Conservation (phyloP, 1,140 invertebrate genomes). For the Formica exsecta region DNA sequence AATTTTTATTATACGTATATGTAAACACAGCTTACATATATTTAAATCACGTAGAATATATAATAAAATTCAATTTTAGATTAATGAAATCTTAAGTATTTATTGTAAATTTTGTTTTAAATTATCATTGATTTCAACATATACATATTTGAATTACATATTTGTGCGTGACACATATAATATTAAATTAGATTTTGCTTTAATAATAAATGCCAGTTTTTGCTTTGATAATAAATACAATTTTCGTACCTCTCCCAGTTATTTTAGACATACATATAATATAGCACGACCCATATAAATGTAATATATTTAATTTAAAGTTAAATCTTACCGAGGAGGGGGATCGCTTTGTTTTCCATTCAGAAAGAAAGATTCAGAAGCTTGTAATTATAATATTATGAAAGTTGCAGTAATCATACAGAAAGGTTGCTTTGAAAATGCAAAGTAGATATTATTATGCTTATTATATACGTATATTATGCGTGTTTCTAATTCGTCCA, state of each 20-base stretch:
- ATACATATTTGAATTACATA: too few relatives aligned
- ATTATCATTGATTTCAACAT: conserved; percentile 8
- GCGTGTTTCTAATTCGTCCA: background rate
- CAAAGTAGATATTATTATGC: conserved; percentile 24
- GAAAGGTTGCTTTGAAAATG: background rate
- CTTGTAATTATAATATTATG: conserved; percentile 27
- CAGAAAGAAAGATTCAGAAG: background rate
- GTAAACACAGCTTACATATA: background rate
- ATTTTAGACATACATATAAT: background rate
- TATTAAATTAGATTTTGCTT: conserved; percentile 21
- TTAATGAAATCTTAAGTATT: conserved; percentile 8
- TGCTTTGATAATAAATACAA: conserved; percentile 22
- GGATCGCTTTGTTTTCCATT: background rate
- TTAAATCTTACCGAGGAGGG: background rate
- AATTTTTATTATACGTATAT: background rate
- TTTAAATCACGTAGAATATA: background rate
- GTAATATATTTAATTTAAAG: conserved; percentile 48
- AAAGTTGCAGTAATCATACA: conserved; percentile 1
- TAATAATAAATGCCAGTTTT: conserved; percentile 9
- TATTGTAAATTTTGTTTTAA: background rate
- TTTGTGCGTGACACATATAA: background rate
- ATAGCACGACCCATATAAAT: background rate
- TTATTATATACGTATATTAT: conserved; percentile 8
- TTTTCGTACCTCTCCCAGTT: background rate
- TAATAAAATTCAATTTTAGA: background rate